Conservation (phyloP, 2,113 vertebrate species). For the Hippoglossus stenolepis region DNA sequence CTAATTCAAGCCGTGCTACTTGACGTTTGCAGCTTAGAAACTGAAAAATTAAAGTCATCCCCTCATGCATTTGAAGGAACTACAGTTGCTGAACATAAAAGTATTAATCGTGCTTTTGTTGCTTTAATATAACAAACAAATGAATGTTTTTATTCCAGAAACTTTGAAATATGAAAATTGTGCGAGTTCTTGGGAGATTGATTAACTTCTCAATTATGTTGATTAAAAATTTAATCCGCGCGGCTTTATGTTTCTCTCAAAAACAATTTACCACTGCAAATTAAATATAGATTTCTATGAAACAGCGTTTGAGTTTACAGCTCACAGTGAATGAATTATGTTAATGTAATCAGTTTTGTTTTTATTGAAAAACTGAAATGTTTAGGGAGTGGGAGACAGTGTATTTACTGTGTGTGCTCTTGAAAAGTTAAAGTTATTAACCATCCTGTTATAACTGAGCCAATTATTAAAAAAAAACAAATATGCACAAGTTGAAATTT, state of each 20-base stretch:
- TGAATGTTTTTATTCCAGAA: no score
- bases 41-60: background rate
- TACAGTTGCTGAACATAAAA: no score
- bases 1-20: no score
- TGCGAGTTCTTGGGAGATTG: no score
- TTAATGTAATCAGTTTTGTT: background rate
- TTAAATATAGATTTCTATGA: background rate
- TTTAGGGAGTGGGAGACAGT: background rate
- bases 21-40: background rate
- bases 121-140: no score
- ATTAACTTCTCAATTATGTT: no score
- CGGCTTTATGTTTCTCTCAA: background rate
- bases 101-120: no score
- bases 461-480: background rate
- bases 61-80: no score
- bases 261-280: background rate
- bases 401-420: background rate
- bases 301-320: background rate
- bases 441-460: background rate
- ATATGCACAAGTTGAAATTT: background rate
- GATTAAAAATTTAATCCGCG: background rate
- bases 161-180: background rate
- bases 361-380: background rate
- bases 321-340: background rate
- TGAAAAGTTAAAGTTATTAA: background rate